phyloP scores from a whole-genome alignment of 1,140 invertebrate species.

The Cydia pomonella region DNA sequence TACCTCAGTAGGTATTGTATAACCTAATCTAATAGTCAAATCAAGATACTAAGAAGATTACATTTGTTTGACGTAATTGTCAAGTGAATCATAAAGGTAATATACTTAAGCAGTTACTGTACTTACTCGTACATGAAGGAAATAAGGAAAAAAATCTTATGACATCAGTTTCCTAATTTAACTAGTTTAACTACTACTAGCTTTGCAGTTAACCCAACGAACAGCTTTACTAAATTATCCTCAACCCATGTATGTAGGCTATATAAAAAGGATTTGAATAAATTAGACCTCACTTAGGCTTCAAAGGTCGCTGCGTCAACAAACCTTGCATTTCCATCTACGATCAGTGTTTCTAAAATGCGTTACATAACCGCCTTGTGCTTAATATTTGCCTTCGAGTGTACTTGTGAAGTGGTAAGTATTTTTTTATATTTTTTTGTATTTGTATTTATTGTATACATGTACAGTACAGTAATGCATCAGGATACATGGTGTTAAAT shows the following conservation, averaged over 20 bases:
- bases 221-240: slow-evolving; percentile 7
- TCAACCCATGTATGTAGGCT: slow-evolving; percentile 13
- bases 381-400: neutral
- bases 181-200: neutral
- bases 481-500: too few relatives aligned
- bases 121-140: too few relatives aligned
- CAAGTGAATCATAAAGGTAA: too few relatives aligned
- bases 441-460: too few relatives aligned
- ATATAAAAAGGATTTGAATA: slow-evolving; percentile 29
- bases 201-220: neutral
- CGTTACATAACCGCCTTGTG: slow-evolving; percentile 9
- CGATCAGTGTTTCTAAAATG: slow-evolving; percentile 2
- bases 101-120: too few relatives aligned
- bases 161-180: neutral
- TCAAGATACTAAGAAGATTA: too few relatives aligned
- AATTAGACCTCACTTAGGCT: neutral
- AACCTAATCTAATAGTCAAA: too few relatives aligned
- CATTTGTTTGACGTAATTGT: too few relatives aligned
- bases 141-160: neutral
- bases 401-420: slow-evolving; percentile 16
- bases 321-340: slow-evolving; percentile 3
- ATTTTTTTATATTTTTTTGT: too few relatives aligned
- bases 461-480: too few relatives aligned
- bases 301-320: neutral
- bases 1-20: too few relatives aligned